These are phyloP conservation scores for Halesus radiatus DNA, from an alignment of 1,140 invertebrate species.

Conservation along the genomic window DNA sequence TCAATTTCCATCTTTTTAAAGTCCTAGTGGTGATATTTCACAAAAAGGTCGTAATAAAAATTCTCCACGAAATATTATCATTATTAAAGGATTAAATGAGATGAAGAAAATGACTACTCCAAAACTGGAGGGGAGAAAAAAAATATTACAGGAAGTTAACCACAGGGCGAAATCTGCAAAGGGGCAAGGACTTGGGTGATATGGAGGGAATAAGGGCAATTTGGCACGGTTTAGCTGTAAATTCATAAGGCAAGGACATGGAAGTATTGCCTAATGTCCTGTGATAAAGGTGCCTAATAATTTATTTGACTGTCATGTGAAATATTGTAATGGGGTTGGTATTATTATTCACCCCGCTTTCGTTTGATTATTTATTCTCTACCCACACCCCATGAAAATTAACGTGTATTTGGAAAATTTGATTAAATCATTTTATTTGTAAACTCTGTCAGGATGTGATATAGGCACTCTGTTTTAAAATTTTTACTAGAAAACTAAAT, in stretches of 20 bases:
- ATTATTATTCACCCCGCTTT: background rate
- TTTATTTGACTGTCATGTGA: constrained; percentile 22
- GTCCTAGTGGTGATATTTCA: too few species aligned
- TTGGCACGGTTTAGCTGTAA: constrained; percentile 27
- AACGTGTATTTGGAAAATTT: too few species aligned
- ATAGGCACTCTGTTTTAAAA: too few species aligned
- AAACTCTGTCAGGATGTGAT: too few species aligned
- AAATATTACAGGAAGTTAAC: background rate
- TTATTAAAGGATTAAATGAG: background rate
- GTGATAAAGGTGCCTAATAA: constrained; percentile 21
- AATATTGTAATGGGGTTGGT: background rate
- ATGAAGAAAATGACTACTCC: background rate
- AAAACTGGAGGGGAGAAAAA: background rate
- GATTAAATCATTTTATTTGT: too few species aligned
- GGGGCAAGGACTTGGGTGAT: background rate
- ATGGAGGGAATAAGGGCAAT: constrained; percentile 1
- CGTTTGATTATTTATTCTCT: too few species aligned
- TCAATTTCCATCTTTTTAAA: too few species aligned
- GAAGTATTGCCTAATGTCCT: constrained; percentile 29
- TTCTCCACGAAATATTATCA: too few species aligned
- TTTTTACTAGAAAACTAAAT: too few species aligned
- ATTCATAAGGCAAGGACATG: constrained; percentile 38
- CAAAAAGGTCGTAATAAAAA: too few species aligned
- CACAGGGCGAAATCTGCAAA: too few species aligned
- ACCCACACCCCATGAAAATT: too few species aligned